phyloP scores from a whole-genome alignment of 2,888 invertebrate species.

The Eulithis prunata region DNA sequence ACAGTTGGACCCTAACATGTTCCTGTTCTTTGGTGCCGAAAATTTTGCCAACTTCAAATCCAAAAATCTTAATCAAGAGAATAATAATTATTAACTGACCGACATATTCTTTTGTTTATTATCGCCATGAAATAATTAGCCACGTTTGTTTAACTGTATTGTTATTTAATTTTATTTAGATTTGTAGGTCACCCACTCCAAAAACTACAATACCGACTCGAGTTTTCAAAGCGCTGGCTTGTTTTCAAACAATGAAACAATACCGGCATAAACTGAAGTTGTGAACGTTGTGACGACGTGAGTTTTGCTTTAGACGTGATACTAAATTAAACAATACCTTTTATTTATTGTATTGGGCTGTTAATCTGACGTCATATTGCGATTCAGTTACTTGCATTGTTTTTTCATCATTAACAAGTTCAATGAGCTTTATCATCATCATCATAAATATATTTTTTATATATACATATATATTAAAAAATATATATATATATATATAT shows the following conservation, averaged over 20 bases:
- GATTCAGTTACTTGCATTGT: no score
- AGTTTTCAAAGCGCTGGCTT: constrained; percentile 14
- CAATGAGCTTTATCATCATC: no score
- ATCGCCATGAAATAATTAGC: neutral
- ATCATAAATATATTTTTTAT: no score
- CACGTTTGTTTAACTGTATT: neutral
- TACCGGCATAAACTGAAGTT: constrained; percentile 13
- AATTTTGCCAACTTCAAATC: no score
- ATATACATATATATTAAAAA: no score
- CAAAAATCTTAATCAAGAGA: neutral
- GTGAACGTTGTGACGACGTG: constrained; percentile 11
- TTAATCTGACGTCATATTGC: no score
- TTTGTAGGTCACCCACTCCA: constrained; percentile 24
- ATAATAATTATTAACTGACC: neutral
- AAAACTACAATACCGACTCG: constrained; percentile 8
- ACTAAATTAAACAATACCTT: neutral
- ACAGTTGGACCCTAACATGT: no score
- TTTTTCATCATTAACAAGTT: no score
- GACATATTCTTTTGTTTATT: neutral
- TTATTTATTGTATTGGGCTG: no score
- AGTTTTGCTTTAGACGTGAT: constrained; percentile 4
- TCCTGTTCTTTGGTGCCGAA: no score
- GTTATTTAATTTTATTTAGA: constrained; percentile 7
- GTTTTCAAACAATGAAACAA: constrained; percentile 32
- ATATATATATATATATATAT: no score